phyloP scores from a whole-genome alignment of 1,140 invertebrate genomes.

The Triops cancriformis region DNA sequence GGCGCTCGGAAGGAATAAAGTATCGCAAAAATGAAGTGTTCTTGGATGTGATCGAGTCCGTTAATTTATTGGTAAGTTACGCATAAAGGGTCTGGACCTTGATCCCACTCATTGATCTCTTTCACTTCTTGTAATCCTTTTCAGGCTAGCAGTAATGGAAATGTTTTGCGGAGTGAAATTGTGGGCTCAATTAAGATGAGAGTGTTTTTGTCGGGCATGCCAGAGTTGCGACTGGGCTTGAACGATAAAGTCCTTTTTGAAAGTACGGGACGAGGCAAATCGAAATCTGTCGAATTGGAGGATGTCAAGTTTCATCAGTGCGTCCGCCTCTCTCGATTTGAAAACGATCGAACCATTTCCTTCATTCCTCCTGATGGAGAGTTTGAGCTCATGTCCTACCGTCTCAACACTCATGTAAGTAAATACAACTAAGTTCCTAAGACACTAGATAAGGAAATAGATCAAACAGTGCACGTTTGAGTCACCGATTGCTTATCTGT shows the following conservation, averaged over 20 bases:
- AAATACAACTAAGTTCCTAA: not conserved
- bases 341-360: constrained; percentile 97
- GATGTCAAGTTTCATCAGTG: constrained; percentile 99
- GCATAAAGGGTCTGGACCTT: not conserved
- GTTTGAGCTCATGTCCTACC: constrained; percentile 99
- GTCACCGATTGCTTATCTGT: constrained; percentile 11
- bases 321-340: constrained; percentile 91
- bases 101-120: not conserved
- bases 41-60: constrained; percentile 98
- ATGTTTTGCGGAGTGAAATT: constrained; percentile 95
- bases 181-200: constrained; percentile 99
- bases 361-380: constrained; percentile 99
- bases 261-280: constrained; percentile 93
- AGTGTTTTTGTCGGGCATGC: constrained; percentile 99
- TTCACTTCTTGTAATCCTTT: not conserved
- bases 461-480: not conserved
- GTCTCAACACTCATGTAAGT: constrained; percentile 87
- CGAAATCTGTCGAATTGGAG: constrained; percentile 96
- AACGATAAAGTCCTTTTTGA: constrained; percentile 99
- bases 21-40: constrained; percentile 99
- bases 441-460: not conserved
- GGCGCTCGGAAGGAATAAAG: constrained; percentile 97
- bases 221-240: constrained; percentile 90
- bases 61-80: constrained; percentile 72
- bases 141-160: constrained; percentile 91